Evolutionary conservation across 1,140 invertebrate species (phyloP), one percentile per base, ranked within the genome.

Genomic region (Bactericera cockerelli): DNA sequence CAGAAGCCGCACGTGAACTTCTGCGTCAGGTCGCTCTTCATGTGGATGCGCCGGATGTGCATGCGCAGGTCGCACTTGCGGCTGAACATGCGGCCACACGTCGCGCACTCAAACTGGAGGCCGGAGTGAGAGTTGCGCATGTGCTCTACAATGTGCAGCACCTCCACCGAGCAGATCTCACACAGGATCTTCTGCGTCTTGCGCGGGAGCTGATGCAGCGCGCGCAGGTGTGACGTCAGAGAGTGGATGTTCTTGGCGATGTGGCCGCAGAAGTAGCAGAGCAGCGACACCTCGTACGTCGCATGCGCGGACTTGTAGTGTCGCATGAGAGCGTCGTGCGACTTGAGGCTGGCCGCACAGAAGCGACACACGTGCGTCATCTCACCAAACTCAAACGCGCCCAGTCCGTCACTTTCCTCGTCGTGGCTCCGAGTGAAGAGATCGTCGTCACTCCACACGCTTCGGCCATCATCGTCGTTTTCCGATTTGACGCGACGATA

Each of bases 101-200:
- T 8, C 6, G 14, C 6, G 24, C 55, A 56, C n/a, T 26, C 55
- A 11, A n/a, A 28, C 26, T 3, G 6, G 14, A 26, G 14, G 26
- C 55, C 55, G 2, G 22, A 26, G 26, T 56, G 55, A 22, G 26
- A 8, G n/a, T 88, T 88, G 62, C 86, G 80, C 59, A 93, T 79
- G 72, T 95, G 87, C 60, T 86, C 82, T 60, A 80, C 81, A 58
- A 89, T 69, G 0, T 82, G 83, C 26, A 56, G 19, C 19, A 56
- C 22, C 26, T 56, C 55, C 14, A 26, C 26, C 55, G 55, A 25
- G 26, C 55, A 56, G 14, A 56, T 22, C 24, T 56, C 55, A 22
- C 55, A 56, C 14, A 56, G 14, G 24, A 26, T 26, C 26, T 56
- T 56, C 26, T 56, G 55, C 14, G 22, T 56, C 24, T 28, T 56